Evolutionary conservation across 2,888 invertebrate species (phyloP), one percentile per base, ranked within the genome.

Genomic region (Neocrepidodera transversa): DNA sequence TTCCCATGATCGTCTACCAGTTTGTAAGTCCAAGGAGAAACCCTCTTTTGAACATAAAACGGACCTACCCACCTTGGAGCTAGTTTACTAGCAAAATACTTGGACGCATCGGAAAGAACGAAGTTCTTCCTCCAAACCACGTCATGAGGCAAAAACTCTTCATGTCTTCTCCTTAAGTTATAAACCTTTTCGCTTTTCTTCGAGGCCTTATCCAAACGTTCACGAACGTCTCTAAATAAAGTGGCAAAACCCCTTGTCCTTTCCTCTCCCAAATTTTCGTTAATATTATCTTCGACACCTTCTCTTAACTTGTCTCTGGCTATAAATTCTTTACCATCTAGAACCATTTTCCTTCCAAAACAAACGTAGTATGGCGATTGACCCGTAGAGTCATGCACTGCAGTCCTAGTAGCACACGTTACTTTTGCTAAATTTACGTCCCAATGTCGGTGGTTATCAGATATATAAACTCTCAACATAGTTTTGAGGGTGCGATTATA

Each of bases 401-500:
- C n/a, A n/a, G n/a, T n/a, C n/a, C n/a, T n/a, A n/a, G n/a, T 10
- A 23, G 74, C 74, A 52, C 65, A 71, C 0, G 63, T 68, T 4
- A 72, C 59, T n/a, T 70, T 32, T 2, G 63, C 52, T 10, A 76
- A 48, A 43, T 71, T 48, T 23, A 53, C 49, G 38, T 74, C 74
- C 73, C 70, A 72, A 5, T 53, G 14, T 7, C 50, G 13, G 10
- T 57, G 57, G 13, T 50, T 26, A 10, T 45, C 28, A 1, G 20
- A 20, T 20, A 50, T 45, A 18, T 43, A 57, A 13, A 42, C 18
- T 23, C 47, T 40, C 4, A 75, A 67, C 51, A 68, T 70, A 2
- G 70, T 69, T 7, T 71, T 65, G 0, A 76, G 52, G 0, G 71
- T 70, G 16, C 70, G 50, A 54, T 76, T 76, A 0, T 70, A 67